phyloP scores from a whole-genome alignment of 2,113 vertebrate genomes.

The Pimephales promelas region DNA sequence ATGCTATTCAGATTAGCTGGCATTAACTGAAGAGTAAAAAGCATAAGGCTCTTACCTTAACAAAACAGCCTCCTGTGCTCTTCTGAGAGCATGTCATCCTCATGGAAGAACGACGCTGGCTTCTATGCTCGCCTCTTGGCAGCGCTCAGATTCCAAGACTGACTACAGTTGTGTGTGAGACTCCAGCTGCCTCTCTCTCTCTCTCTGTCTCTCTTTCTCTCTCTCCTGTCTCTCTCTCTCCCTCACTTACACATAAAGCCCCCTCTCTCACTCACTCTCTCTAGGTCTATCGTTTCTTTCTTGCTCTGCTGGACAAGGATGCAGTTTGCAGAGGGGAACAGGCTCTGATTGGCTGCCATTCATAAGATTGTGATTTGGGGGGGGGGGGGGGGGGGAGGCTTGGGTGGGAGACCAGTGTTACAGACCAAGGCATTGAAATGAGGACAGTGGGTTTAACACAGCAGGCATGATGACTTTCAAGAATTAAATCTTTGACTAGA shows the following conservation, averaged over 20 bases:
- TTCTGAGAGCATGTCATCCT: constrained; percentile 53
- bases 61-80: constrained; percentile 38
- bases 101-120: constrained; percentile 51
- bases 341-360: constrained; percentile 61
- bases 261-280: constrained; percentile 21
- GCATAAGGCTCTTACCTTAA: constrained; percentile 55
- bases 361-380: constrained; percentile 54
- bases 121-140: constrained; percentile 56
- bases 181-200: constrained; percentile 58
- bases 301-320: constrained; percentile 60
- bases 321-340: constrained; percentile 53
- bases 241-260: constrained; percentile 28
- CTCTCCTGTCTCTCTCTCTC: constrained; percentile 43
- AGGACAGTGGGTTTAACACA: constrained; percentile 47
- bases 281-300: constrained; percentile 50
- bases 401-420: constrained; percentile 14
- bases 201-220: too few relatives aligned
- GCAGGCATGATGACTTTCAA: constrained; percentile 38
- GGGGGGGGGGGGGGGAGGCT: not conserved
- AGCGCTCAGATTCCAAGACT: constrained; percentile 60
- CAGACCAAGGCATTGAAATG: constrained; percentile 45
- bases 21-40: not conserved
- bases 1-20: constrained; percentile 2
- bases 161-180: constrained; percentile 63
- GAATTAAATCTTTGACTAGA: constrained; percentile 13